Base-by-base conservation (phyloP, 2,797 vertebrate species). In the Kryptolebias ocellatus region DNA sequence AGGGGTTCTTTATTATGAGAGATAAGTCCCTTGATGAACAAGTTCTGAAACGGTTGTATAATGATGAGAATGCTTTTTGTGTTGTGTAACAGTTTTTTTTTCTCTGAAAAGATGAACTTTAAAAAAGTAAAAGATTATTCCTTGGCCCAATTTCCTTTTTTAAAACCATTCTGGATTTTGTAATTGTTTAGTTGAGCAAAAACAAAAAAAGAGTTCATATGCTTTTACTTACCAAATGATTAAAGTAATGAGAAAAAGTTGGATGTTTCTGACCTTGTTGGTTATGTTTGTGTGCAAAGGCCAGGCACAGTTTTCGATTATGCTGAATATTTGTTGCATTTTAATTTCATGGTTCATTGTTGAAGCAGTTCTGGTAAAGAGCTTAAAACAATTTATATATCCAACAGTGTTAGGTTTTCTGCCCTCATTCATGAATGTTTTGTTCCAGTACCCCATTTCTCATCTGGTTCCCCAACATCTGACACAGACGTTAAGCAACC, bases 1-100 rank as follows among this genome's bases (percentile, higher is more conserved):
- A 34, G 45, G 58, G 44, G 20, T 45, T 27, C 28, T 77, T 73
- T 74, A 53, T 67, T 70, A 79, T 64, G 14, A 24, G 1, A 60
- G 46, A 53, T 46, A 24, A 47, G 49, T 17, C 64, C 10, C 45
- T 53, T 50, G 52, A 61, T 72, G 69, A 74, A 82, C 60, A 71
- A 45, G 53, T 17, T 8, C 47, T 64, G 47, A 59, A 64, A 75
- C 75, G 55, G 75, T 70, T 76, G 27, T 58, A 27, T 55, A 61
- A 53, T 46, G n/a, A 49, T 55, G 27, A 54, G 28, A 46, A 71
- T 4, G 9, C 1, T 29, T 60, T 29, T 60, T 5, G 37, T 45
- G 27, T 45, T 58, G 27, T 49, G 18, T 49, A 53, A 60, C 57
- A 64, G n/a, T 14, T 1, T 60, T 50, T 5, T 42, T 73, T 60